These are phyloP conservation scores for Aplochiton taeniatus DNA, from an alignment of 2,797 vertebrate species.

Conservation along the genomic window DNA sequence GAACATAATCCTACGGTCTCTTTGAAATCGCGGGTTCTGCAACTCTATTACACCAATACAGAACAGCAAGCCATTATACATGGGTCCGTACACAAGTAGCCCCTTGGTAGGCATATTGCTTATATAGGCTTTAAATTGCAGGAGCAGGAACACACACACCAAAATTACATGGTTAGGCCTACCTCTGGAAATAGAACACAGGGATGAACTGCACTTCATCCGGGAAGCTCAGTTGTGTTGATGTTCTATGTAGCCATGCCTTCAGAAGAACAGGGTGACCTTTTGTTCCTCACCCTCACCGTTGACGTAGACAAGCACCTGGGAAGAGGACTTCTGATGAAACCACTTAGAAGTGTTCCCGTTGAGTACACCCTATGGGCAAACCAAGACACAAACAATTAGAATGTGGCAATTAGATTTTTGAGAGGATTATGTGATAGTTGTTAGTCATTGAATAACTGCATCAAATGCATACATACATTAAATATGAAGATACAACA, in stretches of 20 bases:
- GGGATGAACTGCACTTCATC: slow-evolving; percentile 13
- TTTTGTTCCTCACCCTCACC: slow-evolving; percentile 3
- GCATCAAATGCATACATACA: slow-evolving; percentile 8
- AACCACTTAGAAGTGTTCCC: not conserved
- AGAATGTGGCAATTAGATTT: not conserved
- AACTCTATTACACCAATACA: slow-evolving; percentile 15
- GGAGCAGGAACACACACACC: too few relatives aligned
- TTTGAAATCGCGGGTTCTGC: too few relatives aligned
- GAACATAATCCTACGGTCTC: too few relatives aligned
- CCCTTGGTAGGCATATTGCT: not conserved
- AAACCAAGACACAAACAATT: not conserved
- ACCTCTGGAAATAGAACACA: slow-evolving; percentile 3
- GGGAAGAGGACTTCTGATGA: not conserved
- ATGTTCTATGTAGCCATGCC: not conserved
- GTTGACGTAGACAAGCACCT: slow-evolving; percentile 9
- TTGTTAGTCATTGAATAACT: slow-evolving; percentile 5
- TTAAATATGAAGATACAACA: too few relatives aligned
- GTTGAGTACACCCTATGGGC: not conserved
- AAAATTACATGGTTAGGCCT: too few relatives aligned
- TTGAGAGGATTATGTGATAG: not conserved
- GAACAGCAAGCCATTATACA: slow-evolving; percentile 13
- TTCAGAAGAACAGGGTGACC: slow-evolving; percentile 10
- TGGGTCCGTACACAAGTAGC: not conserved
- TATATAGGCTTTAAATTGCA: slow-evolving; percentile 8
- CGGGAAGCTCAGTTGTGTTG: not conserved